These are phyloP conservation scores for Henricia sp. DNA, from an alignment of 53 echinoderm and acorn worm genomes.

Conservation along the genomic window DNA sequence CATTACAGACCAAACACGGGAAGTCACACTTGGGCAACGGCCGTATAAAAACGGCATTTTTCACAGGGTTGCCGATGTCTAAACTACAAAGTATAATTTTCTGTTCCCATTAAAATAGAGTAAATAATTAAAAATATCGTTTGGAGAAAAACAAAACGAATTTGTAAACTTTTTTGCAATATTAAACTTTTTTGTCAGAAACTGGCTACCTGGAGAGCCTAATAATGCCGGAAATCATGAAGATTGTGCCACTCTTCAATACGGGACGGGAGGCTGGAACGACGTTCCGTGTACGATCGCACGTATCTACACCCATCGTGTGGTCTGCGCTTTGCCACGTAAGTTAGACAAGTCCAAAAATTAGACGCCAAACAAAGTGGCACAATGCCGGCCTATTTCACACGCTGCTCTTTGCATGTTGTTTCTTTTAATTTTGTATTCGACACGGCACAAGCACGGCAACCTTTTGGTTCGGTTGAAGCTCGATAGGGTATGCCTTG, in stretches of 20 bases:
- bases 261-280: constrained; percentile 9
- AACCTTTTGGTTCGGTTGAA: too few species aligned
- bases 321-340: constrained; percentile 14
- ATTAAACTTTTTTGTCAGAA: neutral
- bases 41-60: too few species aligned
- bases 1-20: too few species aligned
- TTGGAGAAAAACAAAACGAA: too few species aligned
- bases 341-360: neutral
- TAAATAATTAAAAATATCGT: neutral
- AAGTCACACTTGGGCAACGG: too few species aligned
- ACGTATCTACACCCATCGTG: neutral
- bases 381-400: neutral
- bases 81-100: neutral
- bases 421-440: too few species aligned
- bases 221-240: neutral
- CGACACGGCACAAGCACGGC: too few species aligned
- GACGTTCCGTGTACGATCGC: neutral
- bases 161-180: neutral
- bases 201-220: constrained; percentile 9
- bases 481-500: too few species aligned
- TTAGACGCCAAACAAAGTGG: neutral
- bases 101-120: neutral
- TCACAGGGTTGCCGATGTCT: too few species aligned
- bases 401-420: neutral
- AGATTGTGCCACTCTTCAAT: constrained; percentile 2